These are phyloP conservation scores for Puntigrus tetrazona DNA, from an alignment of 2,113 vertebrate species.

Conservation along the genomic window DNA sequence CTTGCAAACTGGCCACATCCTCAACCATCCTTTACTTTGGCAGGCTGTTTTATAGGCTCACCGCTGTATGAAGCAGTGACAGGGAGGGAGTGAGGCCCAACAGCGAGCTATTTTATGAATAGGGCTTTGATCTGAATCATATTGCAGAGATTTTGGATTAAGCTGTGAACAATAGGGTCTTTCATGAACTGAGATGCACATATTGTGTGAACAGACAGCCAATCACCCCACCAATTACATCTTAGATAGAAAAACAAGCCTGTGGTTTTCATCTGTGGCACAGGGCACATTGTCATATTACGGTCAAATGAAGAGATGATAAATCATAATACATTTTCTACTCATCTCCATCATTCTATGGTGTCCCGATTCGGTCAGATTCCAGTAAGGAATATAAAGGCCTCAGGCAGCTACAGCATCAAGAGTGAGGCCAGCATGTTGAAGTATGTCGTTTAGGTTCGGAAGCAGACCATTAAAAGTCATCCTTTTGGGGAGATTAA, in stretches of 20 bases:
- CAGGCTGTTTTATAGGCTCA: slow-evolving; percentile 37
- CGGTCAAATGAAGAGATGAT: not conserved
- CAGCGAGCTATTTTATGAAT: slow-evolving; percentile 57
- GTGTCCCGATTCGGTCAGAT: not conserved
- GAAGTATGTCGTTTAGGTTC: slow-evolving; percentile 1
- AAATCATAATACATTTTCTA: slow-evolving; percentile 13
- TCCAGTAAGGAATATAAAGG: not conserved
- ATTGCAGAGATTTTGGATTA: slow-evolving; percentile 75
- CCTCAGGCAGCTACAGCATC: not conserved
- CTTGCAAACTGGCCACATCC: slow-evolving; percentile 42
- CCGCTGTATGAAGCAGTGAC: slow-evolving; percentile 25
- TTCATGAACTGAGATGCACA: slow-evolving; percentile 72
- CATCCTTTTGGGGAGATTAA: slow-evolving; percentile 24
- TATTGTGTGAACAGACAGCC: slow-evolving; percentile 71
- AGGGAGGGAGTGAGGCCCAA: slow-evolving; percentile 36
- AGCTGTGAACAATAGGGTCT: slow-evolving; percentile 69
- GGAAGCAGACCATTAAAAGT: not conserved
- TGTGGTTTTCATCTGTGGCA: slow-evolving; percentile 10
- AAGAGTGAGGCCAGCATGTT: not conserved
- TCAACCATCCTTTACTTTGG: slow-evolving; percentile 48
- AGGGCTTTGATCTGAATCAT: slow-evolving; percentile 71
- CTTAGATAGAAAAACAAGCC: slow-evolving; percentile 13
- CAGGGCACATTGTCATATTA: not conserved
- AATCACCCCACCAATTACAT: slow-evolving; percentile 59
- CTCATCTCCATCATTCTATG: not conserved